Conservation (phyloP, 2,113 vertebrate genomes). For the Cygnus atratus region DNA sequence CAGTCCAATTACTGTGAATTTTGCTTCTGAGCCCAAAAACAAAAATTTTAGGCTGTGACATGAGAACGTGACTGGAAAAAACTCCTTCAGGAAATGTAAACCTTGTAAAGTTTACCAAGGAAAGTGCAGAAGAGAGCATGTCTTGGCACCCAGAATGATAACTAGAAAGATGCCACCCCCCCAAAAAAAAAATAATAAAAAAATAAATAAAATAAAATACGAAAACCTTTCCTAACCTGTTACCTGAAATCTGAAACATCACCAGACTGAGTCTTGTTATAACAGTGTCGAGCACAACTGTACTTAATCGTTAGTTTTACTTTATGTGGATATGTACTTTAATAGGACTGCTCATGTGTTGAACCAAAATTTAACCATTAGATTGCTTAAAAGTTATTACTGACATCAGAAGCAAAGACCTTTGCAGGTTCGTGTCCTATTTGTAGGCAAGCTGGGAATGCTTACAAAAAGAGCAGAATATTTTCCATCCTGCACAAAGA, state of each 20-base stretch:
- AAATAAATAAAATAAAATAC: neutral
- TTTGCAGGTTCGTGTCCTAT: neutral
- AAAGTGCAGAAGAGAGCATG: neutral
- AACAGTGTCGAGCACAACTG: neutral
- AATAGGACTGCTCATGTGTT: neutral
- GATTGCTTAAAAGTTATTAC: neutral
- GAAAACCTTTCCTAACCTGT: neutral
- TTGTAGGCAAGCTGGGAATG: neutral
- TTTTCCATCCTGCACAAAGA: neutral
- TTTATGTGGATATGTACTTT: neutral
- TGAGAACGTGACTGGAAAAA: neutral
- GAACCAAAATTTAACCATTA: neutral
- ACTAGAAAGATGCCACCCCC: neutral
- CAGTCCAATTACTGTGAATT: slow-evolving; percentile 25
- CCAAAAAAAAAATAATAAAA: too few species aligned
- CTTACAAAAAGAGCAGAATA: neutral
- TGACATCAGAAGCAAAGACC: neutral
- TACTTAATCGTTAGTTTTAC: neutral
- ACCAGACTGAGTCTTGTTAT: neutral
- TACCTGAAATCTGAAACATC: neutral
- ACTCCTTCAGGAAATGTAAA: neutral
- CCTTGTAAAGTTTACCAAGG: neutral
- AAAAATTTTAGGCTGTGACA: slow-evolving; percentile 27
- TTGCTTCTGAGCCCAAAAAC: neutral
- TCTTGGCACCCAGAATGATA: neutral